These are phyloP conservation scores for Paratrypauchen microcephalus DNA, from an alignment of 2,797 vertebrate species.

Conservation along the genomic window DNA sequence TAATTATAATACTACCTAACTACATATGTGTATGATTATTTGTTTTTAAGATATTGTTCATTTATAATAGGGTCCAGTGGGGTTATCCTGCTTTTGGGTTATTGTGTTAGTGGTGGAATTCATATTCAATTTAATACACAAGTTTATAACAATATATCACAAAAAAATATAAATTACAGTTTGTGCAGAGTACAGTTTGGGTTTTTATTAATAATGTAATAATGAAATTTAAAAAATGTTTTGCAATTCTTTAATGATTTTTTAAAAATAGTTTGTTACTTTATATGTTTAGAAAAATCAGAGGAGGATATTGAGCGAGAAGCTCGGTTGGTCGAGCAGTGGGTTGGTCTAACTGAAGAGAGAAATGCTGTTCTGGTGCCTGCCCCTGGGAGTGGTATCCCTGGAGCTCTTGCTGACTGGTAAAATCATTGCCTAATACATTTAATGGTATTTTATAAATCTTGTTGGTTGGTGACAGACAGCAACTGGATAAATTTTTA, in stretches of 20 bases:
- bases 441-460: neutral
- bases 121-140: too few species aligned
- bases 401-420: slow-evolving; percentile 94
- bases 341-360: slow-evolving; percentile 96
- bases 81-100: too few species aligned
- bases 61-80: too few species aligned
- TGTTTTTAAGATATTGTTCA: too few species aligned
- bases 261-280: neutral
- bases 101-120: too few species aligned
- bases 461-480: neutral
- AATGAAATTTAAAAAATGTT: too few species aligned
- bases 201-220: neutral
- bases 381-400: slow-evolving; percentile 90
- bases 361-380: slow-evolving; percentile 95
- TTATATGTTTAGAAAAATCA: slow-evolving; percentile 82
- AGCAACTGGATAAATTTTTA: neutral
- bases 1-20: too few species aligned
- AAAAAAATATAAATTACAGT: too few species aligned
- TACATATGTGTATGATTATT: too few species aligned
- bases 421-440: slow-evolving; percentile 46
- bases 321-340: slow-evolving; percentile 93
- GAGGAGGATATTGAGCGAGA: slow-evolving; percentile 94
- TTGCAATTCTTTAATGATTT: neutral
- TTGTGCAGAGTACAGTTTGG: neutral
- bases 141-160: too few species aligned